Evolutionary conservation across 2,797 vertebrate genomes (phyloP), one percentile per base, ranked within the genome.

Genomic region (Peromyscus melanophrys): DNA sequence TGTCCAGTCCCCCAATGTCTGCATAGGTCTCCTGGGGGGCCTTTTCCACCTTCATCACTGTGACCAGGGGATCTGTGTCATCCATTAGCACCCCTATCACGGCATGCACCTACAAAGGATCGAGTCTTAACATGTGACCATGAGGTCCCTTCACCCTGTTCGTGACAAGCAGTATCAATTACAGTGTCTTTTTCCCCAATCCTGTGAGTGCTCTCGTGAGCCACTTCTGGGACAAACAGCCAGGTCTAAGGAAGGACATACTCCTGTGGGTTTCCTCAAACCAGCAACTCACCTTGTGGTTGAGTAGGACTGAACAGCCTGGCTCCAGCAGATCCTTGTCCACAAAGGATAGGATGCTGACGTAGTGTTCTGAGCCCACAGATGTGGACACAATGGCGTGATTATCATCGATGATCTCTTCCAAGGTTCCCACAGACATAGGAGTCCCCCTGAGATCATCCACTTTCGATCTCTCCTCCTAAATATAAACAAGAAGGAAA

Each of bases 351-450:
- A 99, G 98, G 97, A 99, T 99, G 98, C 99, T 99, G 98, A 99
- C 99, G 0, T 99, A 99, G 98, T 99, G 99, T 94, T 99, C 99
- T 0, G 99, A 99, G 27, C 99, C 99, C 97, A 99, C 99, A 0
- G 99, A 99, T 0, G 99, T 99, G 80, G 99, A 99, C 81, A 99
- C 99, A 0, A 99, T 99, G 94, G 99, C 99, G 0, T 99, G 99
- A 98, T 99, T 99, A 98, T 99, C 99, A 90, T 99, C 99, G 25
- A 99, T 99, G 97, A 99, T 99, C 98, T 99, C 99, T 98, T 99
- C 99, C 97, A 99, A 98, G 43, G 99, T 99, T 59, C 99, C 99
- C 37, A 99, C 99, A 0, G 99, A 99, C 99, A 99, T 99, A 0
- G 99, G 99, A 1, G 99, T 99, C n/a, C 99, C 99, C 57, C 99